Evolutionary conservation across 2,113 vertebrate genomes (phyloP), one percentile per base, ranked within the genome.

Genomic region (Piliocolobus tephrosceles): DNA sequence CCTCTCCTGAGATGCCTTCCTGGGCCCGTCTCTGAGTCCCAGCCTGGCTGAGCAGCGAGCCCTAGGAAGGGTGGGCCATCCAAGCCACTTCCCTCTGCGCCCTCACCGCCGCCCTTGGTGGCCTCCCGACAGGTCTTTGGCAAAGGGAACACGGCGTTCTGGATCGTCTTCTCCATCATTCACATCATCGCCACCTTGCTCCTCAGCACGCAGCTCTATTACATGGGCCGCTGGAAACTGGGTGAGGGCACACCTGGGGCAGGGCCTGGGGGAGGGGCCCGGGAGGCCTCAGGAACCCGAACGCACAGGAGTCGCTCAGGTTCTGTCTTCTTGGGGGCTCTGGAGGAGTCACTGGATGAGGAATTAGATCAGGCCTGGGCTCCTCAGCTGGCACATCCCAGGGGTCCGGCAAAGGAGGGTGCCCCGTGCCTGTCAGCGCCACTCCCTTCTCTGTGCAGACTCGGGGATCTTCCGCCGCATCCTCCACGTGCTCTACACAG

Each of bases 171-270:
- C 98, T 99, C 99, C 0, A 95, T 99, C 95, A 99, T 99, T 95
- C 99, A 99, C 98, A 99, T 99, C 50, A 96, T 99, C 27, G 99
- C 99, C 97, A 99, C 99, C 0, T 96, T 99, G 94, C 98, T 99
- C 79, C 99, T 99, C 96, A 99, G 99, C 99, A 99, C 99, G 0
- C 99, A 99, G 98, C 99, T 99, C 17, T 99, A 99, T 97, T 99
- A 99, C 98, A 99, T 99, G 99, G 99, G 99, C 76, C 99, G 99
- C 95, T 99, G 99, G 99, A 99, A 99, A 97, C 98, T 99, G 90
- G 98, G 99, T 99, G 96, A 98, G 99, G 17, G 47, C 79, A 50
- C 11, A 1, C 6, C 68, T 17, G 1, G 79, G 75, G 35, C 55
- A 14, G 84, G 47, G 32, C 11, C 1, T 2, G 5, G 38, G 61